Conservation (phyloP, 1,140 invertebrate genomes). For the Halictus rubicundus region DNA sequence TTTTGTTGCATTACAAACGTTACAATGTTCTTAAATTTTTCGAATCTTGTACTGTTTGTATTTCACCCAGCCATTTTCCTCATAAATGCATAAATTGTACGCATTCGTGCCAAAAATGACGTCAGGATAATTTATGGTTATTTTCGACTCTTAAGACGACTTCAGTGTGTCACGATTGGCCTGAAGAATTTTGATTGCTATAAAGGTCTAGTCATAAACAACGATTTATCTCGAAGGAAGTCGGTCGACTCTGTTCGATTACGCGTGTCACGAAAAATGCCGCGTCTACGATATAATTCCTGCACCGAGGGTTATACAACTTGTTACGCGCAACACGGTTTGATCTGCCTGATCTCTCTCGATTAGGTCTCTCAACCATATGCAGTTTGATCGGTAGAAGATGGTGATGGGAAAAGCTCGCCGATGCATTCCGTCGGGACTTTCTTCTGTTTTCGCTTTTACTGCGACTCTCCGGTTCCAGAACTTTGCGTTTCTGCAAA, state of each 20-base stretch:
- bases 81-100: too few relatives aligned
- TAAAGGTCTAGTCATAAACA: neutral
- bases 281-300: neutral
- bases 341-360: neutral
- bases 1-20: too few relatives aligned
- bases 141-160: too few relatives aligned
- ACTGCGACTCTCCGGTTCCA: neutral
- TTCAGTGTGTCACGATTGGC: too few relatives aligned
- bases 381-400: neutral
- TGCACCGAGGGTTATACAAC: conserved; percentile 19
- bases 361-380: too few relatives aligned
- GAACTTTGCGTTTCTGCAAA: neutral
- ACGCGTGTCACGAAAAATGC: neutral
- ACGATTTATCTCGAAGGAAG: neutral
- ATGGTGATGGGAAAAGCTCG: neutral
- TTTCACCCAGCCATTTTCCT: too few relatives aligned
- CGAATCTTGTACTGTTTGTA: too few relatives aligned
- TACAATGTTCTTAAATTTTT: too few relatives aligned
- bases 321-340: neutral
- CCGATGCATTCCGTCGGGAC: neutral
- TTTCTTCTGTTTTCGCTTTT: conserved; percentile 27
- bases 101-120: too few relatives aligned
- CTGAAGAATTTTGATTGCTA: neutral
- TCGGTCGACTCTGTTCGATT: neutral
- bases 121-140: too few relatives aligned